Percentiles rank a stretch among this genome's conserved stretches.
phyloP scores from a whole-genome alignment of 2,113 vertebrate species.

The Riparia riparia region DNA sequence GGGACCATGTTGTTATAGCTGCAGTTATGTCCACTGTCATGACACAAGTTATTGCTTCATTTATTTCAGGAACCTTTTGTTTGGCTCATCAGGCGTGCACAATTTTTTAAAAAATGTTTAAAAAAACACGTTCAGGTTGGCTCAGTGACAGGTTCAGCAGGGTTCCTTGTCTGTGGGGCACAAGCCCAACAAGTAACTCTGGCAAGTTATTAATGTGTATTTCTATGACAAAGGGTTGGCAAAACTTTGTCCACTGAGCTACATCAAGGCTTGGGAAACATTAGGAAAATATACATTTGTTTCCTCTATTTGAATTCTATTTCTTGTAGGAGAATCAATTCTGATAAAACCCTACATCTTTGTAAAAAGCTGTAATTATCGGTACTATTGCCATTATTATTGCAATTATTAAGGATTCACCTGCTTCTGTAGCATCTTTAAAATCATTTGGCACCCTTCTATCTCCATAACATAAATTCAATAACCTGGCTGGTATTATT shows the following conservation, averaged over 20 bases:
- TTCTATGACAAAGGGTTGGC: rapidly evolving
- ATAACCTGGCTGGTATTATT: not conserved
- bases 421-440: not conserved
- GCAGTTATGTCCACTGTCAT: not conserved
- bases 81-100: not conserved
- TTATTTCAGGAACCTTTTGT: not conserved
- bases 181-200: not conserved
- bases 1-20: not conserved
- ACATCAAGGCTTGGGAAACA: not conserved
- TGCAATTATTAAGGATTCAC: not conserved
- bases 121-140: not conserved
- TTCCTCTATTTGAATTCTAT: not conserved
- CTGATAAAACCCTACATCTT: not conserved
- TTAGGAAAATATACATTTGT: rapidly evolving
- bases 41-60: not conserved
- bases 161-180: not conserved
- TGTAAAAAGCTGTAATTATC: not conserved
- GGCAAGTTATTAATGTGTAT: not conserved
- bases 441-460: not conserved
- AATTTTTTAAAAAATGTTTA: not conserved
- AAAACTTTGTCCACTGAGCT: not conserved
- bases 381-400: not conserved
- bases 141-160: not conserved
- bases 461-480: not conserved
- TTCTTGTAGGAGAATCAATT: not conserved